phyloP scores from a whole-genome alignment of 2,113 vertebrate genomes.

The Grantiella picta region DNA sequence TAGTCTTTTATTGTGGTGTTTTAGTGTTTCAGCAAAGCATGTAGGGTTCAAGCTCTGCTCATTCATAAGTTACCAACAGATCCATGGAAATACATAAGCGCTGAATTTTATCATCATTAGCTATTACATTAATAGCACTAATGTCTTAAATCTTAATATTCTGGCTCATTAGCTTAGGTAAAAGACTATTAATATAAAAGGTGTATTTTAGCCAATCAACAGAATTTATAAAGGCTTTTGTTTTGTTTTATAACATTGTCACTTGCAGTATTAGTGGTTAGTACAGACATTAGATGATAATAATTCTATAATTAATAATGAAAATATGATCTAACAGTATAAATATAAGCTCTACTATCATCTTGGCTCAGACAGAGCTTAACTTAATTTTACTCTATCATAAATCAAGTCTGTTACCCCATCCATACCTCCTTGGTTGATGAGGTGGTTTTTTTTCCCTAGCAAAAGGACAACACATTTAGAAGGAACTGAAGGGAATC shows the following conservation, averaged over 20 bases:
- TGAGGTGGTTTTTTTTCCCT: background rate
- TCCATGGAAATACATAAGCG: background rate
- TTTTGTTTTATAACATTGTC: conserved; percentile 4
- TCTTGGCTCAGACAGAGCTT: background rate
- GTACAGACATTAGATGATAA: background rate
- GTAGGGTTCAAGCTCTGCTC: background rate
- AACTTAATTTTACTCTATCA: background rate
- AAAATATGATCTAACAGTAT: background rate
- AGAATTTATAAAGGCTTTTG: conserved; percentile 2
- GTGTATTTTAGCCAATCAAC: conserved; percentile 7
- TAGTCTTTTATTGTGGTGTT: background rate
- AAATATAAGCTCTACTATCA: background rate
- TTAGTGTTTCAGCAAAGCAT: background rate
- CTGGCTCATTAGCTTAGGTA: conserved; percentile 43
- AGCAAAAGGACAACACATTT: background rate
- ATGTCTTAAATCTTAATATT: conserved; percentile 41
- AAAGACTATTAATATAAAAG: conserved; percentile 18
- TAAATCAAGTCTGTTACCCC: background rate
- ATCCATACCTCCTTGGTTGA: background rate
- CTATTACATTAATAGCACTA: conserved; percentile 7
- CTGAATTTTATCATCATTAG: conserved; percentile 36
- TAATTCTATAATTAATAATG: background rate
- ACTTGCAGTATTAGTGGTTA: background rate
- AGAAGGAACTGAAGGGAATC: background rate
- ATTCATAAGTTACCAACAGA: background rate